Conservation (phyloP, 2,113 vertebrate genomes). For the Amphilophus citrinellus region DNA sequence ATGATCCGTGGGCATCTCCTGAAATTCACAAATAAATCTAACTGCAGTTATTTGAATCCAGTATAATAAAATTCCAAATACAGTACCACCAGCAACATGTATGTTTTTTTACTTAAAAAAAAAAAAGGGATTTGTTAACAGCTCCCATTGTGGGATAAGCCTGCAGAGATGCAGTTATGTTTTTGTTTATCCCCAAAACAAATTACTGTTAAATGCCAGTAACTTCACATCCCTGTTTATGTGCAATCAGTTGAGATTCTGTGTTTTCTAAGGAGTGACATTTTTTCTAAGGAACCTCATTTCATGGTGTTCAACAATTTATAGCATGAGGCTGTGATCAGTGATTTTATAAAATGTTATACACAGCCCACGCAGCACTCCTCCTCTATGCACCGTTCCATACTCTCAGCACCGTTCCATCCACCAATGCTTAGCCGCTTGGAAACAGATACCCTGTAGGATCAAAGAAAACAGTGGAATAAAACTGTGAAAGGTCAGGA, state of each 20-base stretch:
- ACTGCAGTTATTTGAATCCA: not conserved
- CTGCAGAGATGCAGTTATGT: not conserved
- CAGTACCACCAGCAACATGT: not conserved
- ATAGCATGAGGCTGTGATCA: not conserved
- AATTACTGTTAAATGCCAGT: not conserved
- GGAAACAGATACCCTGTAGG: conserved; percentile 63
- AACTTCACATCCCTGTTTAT: not conserved
- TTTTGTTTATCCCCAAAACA: not conserved
- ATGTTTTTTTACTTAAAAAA: not conserved
- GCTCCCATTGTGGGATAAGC: not conserved
- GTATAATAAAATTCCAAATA: not conserved
- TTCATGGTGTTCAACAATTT: conserved; percentile 1
- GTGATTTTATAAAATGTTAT: conserved; percentile 3
- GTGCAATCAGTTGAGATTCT: not conserved
- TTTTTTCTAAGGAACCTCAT: not conserved
- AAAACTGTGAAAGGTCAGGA: conserved; percentile 74
- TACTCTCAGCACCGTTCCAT: conserved; percentile 16
- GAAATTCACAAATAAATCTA: too few species aligned
- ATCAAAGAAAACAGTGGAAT: conserved; percentile 76
- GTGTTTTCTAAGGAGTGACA: not conserved
- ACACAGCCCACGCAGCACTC: conserved; percentile 8
- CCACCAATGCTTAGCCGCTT: conserved; percentile 38
- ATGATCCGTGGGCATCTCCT: too few species aligned
- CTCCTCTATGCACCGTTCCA: conserved; percentile 4
- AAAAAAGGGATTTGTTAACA: not conserved